Evolutionary conservation across 2,888 invertebrate genomes (phyloP), one percentile per base, ranked within the genome.

Genomic region (Sympetrum striolatum): DNA sequence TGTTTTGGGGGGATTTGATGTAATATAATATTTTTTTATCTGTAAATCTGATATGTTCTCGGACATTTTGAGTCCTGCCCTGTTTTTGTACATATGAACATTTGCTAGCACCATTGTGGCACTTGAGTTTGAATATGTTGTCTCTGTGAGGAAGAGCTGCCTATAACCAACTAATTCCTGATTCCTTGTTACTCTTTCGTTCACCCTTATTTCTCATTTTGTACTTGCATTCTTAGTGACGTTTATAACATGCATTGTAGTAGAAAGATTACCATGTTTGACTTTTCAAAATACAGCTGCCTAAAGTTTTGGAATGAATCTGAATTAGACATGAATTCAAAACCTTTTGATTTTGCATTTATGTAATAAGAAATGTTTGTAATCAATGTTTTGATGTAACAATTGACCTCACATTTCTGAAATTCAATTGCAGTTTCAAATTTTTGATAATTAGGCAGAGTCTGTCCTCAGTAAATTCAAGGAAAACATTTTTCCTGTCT

Each of bases 1-100:
- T 86, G 86, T 86, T 86, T 86, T 86, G 37, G 86, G 82, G 86
- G 86, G 86, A 86, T 86, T 86, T 86, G 86, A 86, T 86, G 86
- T 86, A 86, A 37, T 60, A 86, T 86, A 86, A 86, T 86, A 86
- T 86, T 86, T 86, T 86, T 86, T 86, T 86, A 86, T 60, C 86
- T 86, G 86, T 86, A 86, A 86, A 86, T 86, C 58, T 86, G 86
- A 86, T 86, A 86, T 58, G 86, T 86, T 86, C 86, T 86, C 64
- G 86, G 86, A 86, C 86, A 37, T 14, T 60, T 86, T 86, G 15
- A 60, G 86, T 86, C 86, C 86, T 86, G 37, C 86, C 60, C 86
- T 64, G 86, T 86, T 86, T 86, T 86, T 86, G 86, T 86, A 86
- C 58, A 82, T 82, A 82, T 82, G 60, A 60, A 86, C 58, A 86